These are phyloP conservation scores for Merodon equestris DNA, from an alignment of 2,888 invertebrate genomes.

Conservation along the genomic window DNA sequence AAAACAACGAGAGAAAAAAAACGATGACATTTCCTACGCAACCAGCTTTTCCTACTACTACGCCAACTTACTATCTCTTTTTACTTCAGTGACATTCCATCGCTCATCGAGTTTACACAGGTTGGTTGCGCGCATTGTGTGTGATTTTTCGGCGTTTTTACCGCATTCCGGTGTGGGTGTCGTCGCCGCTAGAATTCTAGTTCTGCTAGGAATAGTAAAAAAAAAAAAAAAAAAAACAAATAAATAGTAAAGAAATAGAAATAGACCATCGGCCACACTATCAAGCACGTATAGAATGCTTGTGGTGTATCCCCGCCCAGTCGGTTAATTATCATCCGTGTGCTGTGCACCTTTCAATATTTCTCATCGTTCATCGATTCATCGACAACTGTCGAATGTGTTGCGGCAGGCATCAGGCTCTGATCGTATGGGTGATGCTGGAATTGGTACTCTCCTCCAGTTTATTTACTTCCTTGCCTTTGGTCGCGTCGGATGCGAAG, in stretches of 20 bases:
- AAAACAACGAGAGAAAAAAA: conserved; percentile 1
- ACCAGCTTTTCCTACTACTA: conserved; percentile 34
- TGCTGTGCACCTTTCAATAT: neutral
- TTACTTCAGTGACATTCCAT: conserved; percentile 62
- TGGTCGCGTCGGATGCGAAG: conserved; percentile 10
- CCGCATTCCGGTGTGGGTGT: too few relatives aligned
- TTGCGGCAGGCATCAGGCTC: too few relatives aligned
- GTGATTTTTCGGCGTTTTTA: neutral
- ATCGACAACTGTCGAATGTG: neutral
- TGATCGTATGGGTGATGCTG: neutral
- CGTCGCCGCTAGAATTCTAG: neutral
- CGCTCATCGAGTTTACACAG: conserved; percentile 37
- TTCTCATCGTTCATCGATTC: conserved; percentile 1
- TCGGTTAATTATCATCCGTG: conserved; percentile 26
- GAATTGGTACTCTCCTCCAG: neutral
- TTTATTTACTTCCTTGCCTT: conserved; percentile 47
- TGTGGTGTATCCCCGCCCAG: conserved; percentile 1
- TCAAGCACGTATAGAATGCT: too few relatives aligned
- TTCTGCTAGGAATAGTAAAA: conserved; percentile 15
- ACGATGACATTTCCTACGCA: conserved; percentile 34
- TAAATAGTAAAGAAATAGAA: conserved; percentile 9
- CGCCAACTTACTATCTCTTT: conserved; percentile 33
- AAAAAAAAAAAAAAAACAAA: conserved; percentile 8
- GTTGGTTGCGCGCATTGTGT: conserved; percentile 2
- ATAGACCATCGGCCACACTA: too few relatives aligned